Conservation (phyloP, 2,888 invertebrate genomes). For the Entomobrya multifasciata region DNA sequence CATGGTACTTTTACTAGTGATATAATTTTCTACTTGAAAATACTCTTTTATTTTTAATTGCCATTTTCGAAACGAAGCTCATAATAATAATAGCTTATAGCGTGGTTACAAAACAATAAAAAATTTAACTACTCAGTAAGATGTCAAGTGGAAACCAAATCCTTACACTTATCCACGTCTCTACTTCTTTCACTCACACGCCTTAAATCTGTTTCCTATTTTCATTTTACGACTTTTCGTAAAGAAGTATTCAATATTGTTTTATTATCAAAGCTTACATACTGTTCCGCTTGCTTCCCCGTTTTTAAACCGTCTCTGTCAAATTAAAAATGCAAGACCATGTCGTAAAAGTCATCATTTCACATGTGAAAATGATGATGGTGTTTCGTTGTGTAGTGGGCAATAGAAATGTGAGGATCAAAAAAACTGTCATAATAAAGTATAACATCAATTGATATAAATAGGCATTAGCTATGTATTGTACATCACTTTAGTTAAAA, state of each 20-base stretch:
- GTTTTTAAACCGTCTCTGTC: not conserved
- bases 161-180: too few species aligned
- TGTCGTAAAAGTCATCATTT: constrained; percentile 1
- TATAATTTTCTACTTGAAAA: too few species aligned
- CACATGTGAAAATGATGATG: constrained; percentile 6
- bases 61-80: not conserved
- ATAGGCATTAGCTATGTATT: too few species aligned
- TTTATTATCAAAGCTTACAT: constrained; percentile 20
- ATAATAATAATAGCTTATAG: not conserved
- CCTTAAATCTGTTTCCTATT: not conserved
- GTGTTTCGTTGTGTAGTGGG: not conserved
- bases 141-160: not conserved
- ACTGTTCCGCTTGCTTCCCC: constrained; percentile 29
- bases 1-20: too few species aligned
- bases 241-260: constrained; percentile 34
- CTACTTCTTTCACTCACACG: not conserved
- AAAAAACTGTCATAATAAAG: not conserved
- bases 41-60: constrained; percentile 5
- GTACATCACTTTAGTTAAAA: too few species aligned
- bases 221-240: constrained; percentile 47
- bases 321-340: not conserved
- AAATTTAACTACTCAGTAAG: not conserved
- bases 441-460: constrained; percentile 40
- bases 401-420: not conserved
- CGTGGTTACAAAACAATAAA: too few species aligned